Percentiles rank a stretch among this genome's conserved stretches.
phyloP scores from a whole-genome alignment of 2,888 invertebrate genomes.

The Latrodectus elegans region DNA sequence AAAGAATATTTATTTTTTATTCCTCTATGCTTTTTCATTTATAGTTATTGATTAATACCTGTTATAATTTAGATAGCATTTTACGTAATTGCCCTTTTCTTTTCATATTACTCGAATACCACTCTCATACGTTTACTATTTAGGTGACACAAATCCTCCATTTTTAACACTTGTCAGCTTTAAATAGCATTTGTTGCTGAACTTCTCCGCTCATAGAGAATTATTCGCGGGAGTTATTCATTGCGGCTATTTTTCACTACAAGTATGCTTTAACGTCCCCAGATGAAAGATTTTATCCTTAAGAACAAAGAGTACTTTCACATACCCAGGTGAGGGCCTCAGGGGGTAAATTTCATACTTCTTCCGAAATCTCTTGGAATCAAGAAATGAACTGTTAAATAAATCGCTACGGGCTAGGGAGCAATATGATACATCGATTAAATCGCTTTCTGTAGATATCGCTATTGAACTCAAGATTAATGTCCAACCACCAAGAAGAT shows the following conservation, averaged over 20 bases:
- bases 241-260: constrained; percentile 30
- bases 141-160: not conserved
- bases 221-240: constrained; percentile 26
- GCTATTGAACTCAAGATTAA: constrained; percentile 60
- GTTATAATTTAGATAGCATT: no score
- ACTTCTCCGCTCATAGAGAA: not conserved
- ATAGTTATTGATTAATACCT: no score
- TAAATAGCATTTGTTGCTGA: not conserved
- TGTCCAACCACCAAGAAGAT: constrained; percentile 39
- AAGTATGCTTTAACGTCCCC: constrained; percentile 9
- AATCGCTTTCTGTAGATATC: constrained; percentile 61
- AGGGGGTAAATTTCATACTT: constrained; percentile 58
- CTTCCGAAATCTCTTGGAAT: constrained; percentile 60
- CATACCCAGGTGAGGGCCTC: constrained; percentile 17
- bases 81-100: no score
- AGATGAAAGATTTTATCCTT: constrained; percentile 22
- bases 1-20: no score
- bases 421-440: constrained; percentile 66
- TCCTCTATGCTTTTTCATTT: no score
- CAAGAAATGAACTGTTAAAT: constrained; percentile 63
- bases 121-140: not conserved
- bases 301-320: constrained; percentile 44
- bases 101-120: no score
- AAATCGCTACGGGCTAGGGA: constrained; percentile 58
- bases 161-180: not conserved